A percentile compares a stretch with the other conserved stretches of the same genome.
Conservation (phyloP, 2,888 invertebrate genomes). For the Pharmacophagus antenor region DNA sequence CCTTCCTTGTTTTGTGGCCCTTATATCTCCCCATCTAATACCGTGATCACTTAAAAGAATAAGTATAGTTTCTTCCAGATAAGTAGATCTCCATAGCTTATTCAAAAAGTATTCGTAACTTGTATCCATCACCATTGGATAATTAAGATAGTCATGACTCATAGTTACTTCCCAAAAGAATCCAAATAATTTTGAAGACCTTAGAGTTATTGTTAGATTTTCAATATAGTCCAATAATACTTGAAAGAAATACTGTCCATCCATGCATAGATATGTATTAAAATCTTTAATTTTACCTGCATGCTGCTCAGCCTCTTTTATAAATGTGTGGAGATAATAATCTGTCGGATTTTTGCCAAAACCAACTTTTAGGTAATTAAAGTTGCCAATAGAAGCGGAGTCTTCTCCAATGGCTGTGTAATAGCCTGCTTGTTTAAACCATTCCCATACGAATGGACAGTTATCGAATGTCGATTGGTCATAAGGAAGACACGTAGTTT, state of each 20-base stretch:
- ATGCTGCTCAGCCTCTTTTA: constrained; percentile 77
- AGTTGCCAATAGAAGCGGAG: constrained; percentile 85
- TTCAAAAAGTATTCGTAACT: constrained; percentile 80
- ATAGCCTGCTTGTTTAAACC: constrained; percentile 84
- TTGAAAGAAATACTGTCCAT: constrained; percentile 82
- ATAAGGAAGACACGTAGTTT: constrained; percentile 79
- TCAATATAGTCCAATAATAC: constrained; percentile 85
- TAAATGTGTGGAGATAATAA: constrained; percentile 88
- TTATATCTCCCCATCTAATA: constrained; percentile 89
- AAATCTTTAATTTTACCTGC: constrained; percentile 81
- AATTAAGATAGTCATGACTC: constrained; percentile 89
- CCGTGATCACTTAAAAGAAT: constrained; percentile 94
- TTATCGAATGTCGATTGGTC: constrained; percentile 81
- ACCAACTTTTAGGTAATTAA: constrained; percentile 86
- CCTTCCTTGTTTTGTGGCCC: constrained; percentile 88
- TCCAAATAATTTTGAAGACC: constrained; percentile 83
- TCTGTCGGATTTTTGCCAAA: constrained; percentile 88
- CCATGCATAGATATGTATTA: constrained; percentile 84
- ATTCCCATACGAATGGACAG: constrained; percentile 91
- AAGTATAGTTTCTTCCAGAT: constrained; percentile 83
- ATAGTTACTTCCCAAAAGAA: constrained; percentile 91
- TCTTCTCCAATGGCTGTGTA: constrained; percentile 90
- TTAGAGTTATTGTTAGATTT: constrained; percentile 81
- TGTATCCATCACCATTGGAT: constrained; percentile 85
- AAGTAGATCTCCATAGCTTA: constrained; percentile 63